phyloP scores from a whole-genome alignment of 64 coral and sea anemone species.

The Acropora yongei region DNA sequence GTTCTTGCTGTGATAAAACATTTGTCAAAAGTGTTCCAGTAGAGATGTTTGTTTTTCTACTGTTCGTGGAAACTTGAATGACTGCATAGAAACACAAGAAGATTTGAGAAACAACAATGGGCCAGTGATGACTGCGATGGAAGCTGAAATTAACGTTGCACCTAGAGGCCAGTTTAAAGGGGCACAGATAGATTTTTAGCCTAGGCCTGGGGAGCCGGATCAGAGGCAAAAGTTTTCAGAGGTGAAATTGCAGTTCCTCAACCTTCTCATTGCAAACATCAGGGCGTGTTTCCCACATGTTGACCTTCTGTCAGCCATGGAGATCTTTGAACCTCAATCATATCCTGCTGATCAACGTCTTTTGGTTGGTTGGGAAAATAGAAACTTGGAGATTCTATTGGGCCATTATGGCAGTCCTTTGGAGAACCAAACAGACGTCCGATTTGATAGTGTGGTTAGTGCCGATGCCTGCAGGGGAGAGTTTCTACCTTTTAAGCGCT shows the following conservation, averaged over 20 bases:
- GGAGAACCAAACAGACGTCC: background rate
- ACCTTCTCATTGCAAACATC: constrained; percentile 41
- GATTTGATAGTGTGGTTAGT: background rate
- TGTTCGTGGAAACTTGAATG: constrained; percentile 5
- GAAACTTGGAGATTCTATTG: constrained; percentile 10
- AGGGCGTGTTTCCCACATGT: constrained; percentile 30
- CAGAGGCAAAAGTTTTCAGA: background rate
- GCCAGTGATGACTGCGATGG: constrained; percentile 31
- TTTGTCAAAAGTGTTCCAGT: constrained; percentile 30
- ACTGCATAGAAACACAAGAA: constrained; percentile 26
- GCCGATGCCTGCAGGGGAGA: constrained; percentile 3
- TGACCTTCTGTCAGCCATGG: constrained; percentile 46
- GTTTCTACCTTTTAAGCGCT: constrained; percentile 5
- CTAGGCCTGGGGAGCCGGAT: constrained; percentile 6
- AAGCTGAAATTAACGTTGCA: constrained; percentile 16
- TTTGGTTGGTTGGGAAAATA: constrained; percentile 38
- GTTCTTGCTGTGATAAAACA: constrained; percentile 35
- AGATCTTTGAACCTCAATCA: constrained; percentile 31
- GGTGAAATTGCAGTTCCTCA: constrained; percentile 24
- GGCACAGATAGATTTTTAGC: constrained; percentile 13
- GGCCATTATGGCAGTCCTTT: constrained; percentile 9
- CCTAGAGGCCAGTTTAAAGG: constrained; percentile 34
- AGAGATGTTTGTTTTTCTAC: constrained; percentile 26
- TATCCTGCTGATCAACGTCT: constrained; percentile 42
- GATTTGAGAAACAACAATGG: constrained; percentile 27